Base-by-base conservation (phyloP, 2,113 vertebrate species). In the Oryzias melastigma region DNA sequence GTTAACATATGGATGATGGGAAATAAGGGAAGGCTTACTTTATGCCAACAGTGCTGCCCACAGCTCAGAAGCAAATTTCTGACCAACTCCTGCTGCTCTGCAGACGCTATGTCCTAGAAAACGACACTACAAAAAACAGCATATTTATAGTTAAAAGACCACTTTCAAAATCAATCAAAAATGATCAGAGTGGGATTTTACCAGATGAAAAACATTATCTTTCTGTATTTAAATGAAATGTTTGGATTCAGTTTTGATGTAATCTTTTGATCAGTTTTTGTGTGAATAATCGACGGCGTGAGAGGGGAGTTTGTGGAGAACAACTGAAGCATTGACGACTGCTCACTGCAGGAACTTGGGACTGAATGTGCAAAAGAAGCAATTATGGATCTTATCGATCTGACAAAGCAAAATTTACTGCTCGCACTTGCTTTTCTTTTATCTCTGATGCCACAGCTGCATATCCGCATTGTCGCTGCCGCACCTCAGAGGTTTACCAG, bases 311-410 rank as follows among this genome's bases (percentile, higher is more conserved):
- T 71, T 71, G 51, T 53, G 35, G 29, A 52, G 50, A 56, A 22
- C 50, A 52, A 54, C 41, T 41, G 44, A 45, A 58, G 41, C 59
- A 50, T 19, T 44, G 54, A 53, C 49, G 24, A 27, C n/a, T 53
- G 65, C 41, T 79, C 13, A 59, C 69, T 49, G 66, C 69, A 62
- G 65, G 65, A 48, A 73, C 35, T 60, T 42, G 17, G 54, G 12
- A 66, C 42, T 62, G 57, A 71, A 73, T 47, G 58, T 62, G 46
- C 18, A 35, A 35, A 53, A 77, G 48, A 71, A 71, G 59, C 63
- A 62, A 78, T 75, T 76, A 75, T 84, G 8, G 52, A 77, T 62
- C 50, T 24, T 29, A 73, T 69, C 7, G 66, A 78, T 74, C 58
- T 58, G 62, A 60, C 58, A 40, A 58, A 1, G 65, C n/a, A 6